Evolutionary conservation across 2,888 invertebrate species (phyloP).

Genomic region (Drosophila anomelani): DNA sequence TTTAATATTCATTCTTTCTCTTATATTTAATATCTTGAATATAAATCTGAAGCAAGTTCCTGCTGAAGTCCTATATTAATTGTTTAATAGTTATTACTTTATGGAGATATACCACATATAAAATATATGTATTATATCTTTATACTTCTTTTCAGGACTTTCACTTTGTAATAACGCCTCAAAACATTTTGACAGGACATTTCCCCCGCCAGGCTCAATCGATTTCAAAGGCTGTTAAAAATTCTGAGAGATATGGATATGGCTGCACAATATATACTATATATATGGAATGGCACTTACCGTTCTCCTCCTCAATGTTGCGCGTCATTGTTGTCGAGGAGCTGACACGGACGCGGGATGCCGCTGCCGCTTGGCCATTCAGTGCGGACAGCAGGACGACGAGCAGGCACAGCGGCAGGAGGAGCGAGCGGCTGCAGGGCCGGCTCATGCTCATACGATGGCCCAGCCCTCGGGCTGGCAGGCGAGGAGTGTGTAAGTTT

Average conservation of each 20-base stretch:
- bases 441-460: constrained; percentile 67
- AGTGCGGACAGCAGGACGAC: constrained; percentile 61
- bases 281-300: constrained; percentile 68
- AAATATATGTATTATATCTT: too few relatives aligned
- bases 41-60: not conserved
- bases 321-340: constrained; percentile 82
- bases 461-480: constrained; percentile 41
- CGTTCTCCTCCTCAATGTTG: constrained; percentile 84
- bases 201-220: not conserved
- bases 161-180: too few relatives aligned
- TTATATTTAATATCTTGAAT: not conserved
- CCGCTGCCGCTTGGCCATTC: constrained; percentile 67
- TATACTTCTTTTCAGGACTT: not conserved
- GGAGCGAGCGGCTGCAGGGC: constrained; percentile 52
- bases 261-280: not conserved
- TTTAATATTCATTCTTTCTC: too few relatives aligned
- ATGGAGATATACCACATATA: too few relatives aligned
- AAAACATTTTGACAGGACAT: not conserved
- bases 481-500: constrained; percentile 4
- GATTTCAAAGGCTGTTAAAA: not conserved
- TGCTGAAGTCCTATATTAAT: not conserved
- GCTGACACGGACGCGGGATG: constrained; percentile 79
- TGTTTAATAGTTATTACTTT: not conserved
- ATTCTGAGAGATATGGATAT: not conserved
- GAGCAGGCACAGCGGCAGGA: constrained; percentile 65